phyloP scores from a whole-genome alignment of 2,797 vertebrate species.

The Gymnopithys bicolor region DNA sequence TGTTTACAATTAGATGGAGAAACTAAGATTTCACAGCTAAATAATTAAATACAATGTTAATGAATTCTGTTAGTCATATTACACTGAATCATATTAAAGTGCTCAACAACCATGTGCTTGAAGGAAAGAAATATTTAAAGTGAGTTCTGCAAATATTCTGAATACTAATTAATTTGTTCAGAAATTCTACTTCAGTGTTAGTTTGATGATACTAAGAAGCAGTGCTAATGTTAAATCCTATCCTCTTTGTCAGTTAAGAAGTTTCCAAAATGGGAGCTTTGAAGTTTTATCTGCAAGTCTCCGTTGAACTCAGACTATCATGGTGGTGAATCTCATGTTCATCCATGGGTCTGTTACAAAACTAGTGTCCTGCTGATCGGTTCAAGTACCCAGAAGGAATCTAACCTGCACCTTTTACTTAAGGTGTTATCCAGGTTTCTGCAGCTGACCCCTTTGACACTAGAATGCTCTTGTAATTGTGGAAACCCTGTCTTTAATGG shows the following conservation, averaged over 20 bases:
- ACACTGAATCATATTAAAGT: conserved; percentile 72
- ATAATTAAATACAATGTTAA: conserved; percentile 64
- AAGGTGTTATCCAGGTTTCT: neutral
- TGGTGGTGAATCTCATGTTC: fast-evolving
- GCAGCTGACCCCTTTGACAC: neutral
- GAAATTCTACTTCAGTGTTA: conserved; percentile 57
- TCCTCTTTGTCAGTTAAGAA: conserved; percentile 53
- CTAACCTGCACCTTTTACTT: neutral
- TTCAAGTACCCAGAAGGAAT: neutral
- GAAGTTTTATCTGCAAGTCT: neutral
- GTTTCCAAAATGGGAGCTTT: conserved; percentile 11
- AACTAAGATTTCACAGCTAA: conserved; percentile 55
- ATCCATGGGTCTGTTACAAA: neutral
- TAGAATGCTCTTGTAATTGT: neutral
- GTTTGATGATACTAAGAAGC: conserved; percentile 55
- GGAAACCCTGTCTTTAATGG: neutral
- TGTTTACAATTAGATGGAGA: conserved; percentile 45
- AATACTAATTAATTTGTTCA: conserved; percentile 71
- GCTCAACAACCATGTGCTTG: conserved; percentile 64
- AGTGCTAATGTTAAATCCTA: conserved; percentile 53
- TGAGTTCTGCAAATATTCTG: conserved; percentile 69
- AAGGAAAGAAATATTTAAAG: conserved; percentile 76
- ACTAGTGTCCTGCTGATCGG: neutral
- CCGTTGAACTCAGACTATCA: neutral
- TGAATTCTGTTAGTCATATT: conserved; percentile 65